A percentile compares a stretch with the other conserved stretches of the same genome.
Evolutionary conservation across 2,797 vertebrate genomes (phyloP).

Genomic region (Toxotes lorentzi): DNA sequence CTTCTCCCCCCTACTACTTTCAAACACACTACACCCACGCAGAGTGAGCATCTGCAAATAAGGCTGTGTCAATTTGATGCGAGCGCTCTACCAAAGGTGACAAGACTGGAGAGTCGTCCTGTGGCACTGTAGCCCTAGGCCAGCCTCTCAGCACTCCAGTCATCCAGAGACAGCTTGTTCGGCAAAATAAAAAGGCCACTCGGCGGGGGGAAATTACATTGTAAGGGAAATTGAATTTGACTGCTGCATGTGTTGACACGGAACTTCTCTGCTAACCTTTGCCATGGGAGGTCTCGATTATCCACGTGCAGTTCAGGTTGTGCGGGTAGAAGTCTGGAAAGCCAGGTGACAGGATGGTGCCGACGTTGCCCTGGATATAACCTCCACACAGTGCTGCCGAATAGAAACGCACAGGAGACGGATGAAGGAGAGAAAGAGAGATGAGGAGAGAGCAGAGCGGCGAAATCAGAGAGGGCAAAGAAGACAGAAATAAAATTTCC

Average conservation of each 20-base stretch:
- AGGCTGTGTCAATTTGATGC: conserved; percentile 53
- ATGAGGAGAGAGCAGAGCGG: conserved; percentile 6
- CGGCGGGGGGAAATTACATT: conserved; percentile 56
- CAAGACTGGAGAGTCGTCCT: conserved; percentile 52
- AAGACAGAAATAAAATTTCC: conserved; percentile 31
- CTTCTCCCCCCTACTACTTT: conserved; percentile 27
- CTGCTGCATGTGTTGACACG: conserved; percentile 68
- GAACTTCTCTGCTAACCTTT: conserved; percentile 89
- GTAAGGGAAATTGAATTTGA: conserved; percentile 72
- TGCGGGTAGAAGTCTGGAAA: conserved; percentile 99
- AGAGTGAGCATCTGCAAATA: conserved; percentile 51
- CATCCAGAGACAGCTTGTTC: conserved; percentile 64
- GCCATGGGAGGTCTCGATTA: conserved; percentile 96
- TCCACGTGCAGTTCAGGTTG: conserved; percentile 99
- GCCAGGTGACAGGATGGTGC: conserved; percentile 96
- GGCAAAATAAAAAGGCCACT: conserved; percentile 67
- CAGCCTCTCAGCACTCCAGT: conserved; percentile 62
- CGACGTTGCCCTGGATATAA: conserved; percentile 94
- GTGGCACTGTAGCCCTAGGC: conserved; percentile 54
- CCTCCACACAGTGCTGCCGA: conserved; percentile 94
- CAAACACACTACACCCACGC: conserved; percentile 45
- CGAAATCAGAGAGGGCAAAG: conserved; percentile 43
- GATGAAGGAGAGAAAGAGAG: conserved; percentile 37
- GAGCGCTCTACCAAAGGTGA: conserved; percentile 57
- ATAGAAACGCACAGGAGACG: conserved; percentile 13